Base-by-base conservation (phyloP, 2,888 invertebrate genomes). In the Hypomecis punctinalis region DNA sequence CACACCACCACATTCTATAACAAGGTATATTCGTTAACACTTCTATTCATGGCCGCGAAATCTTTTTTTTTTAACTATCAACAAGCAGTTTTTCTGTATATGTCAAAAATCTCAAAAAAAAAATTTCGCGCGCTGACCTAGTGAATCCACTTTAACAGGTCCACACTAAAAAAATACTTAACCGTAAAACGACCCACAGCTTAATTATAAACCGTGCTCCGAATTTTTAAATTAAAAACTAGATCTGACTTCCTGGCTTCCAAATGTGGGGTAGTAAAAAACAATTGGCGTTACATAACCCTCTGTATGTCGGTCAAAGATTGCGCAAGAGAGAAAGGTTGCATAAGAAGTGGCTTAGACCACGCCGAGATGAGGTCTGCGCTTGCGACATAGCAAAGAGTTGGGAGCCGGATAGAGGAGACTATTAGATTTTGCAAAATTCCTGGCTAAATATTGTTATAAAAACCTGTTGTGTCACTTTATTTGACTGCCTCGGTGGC, bases 291-390 rank as follows among this genome's bases (percentile, higher is more conserved):
- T 91, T 90, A 86, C 83, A 85, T 89, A 88, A 91, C 78, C 66
- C 55, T 77, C 72, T 77, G 82, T 88, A 91, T 90, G 89, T 91
- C 91, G 91, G 92, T 87, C 92, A 91, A 76, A 75, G 60, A 81
- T 92, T 89, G 86, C 79, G 89, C 86, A 91, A 92, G 68, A 89
- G 90, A 81, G 91, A 91, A 91, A 91, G 91, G 91, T 92, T 91
- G 86, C 91, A 84, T 89, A 91, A 84, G 86, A 69, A 68, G 60
- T 72, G 71, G 83, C 84, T 88, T 90, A 90, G 89, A 83, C 81
- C 76, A 81, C 79, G 82, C 77, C 84, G 88, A 92, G 91, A 92
- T 92, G 92, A 84, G 74, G 85, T 63, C 77, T 78, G 78, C 81
- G 76, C 82, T 88, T 88, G 86, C 87, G 83, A 79, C 83, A 88